Conservation (phyloP, 1,140 invertebrate species). For the Drosophila azteca region DNA sequence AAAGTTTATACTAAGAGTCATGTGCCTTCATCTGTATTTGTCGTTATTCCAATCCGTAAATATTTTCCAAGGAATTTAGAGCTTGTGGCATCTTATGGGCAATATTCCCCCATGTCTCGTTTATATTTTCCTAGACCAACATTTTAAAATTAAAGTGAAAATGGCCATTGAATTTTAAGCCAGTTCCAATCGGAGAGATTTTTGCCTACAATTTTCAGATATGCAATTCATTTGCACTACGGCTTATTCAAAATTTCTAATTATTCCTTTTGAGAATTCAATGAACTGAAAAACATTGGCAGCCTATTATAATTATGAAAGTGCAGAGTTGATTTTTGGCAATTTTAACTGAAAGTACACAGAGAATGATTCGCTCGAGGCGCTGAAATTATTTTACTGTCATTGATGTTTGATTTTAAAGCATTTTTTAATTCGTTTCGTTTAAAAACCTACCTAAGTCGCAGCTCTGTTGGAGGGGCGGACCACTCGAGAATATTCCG, state of each 20-base stretch:
- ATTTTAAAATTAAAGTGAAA: constrained; percentile 16
- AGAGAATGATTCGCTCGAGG: too few species aligned
- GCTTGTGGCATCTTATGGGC: too few species aligned
- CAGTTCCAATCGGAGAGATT: not conserved
- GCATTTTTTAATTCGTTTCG: constrained; percentile 3
- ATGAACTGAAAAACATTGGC: constrained; percentile 3
- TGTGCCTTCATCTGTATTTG: too few species aligned
- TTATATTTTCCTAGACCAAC: constrained; percentile 20
- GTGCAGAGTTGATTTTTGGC: not conserved
- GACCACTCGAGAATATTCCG: too few species aligned
- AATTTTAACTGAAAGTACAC: too few species aligned
- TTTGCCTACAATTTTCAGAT: not conserved
- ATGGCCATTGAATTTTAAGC: constrained; percentile 50
- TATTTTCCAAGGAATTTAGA: too few species aligned
- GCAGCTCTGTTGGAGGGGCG: too few species aligned
- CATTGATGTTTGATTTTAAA: constrained; percentile 7
- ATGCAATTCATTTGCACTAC: not conserved
- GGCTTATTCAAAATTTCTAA: constrained; percentile 5
- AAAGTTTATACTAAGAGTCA: too few species aligned
- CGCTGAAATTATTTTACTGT: too few species aligned
- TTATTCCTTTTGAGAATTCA: constrained; percentile 8
- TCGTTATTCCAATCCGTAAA: too few species aligned
- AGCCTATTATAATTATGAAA: constrained; percentile 6
- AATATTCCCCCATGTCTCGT: not conserved
- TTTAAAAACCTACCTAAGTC: not conserved